Conservation (phyloP, 1,140 invertebrate genomes). For the Colletes gigas region DNA sequence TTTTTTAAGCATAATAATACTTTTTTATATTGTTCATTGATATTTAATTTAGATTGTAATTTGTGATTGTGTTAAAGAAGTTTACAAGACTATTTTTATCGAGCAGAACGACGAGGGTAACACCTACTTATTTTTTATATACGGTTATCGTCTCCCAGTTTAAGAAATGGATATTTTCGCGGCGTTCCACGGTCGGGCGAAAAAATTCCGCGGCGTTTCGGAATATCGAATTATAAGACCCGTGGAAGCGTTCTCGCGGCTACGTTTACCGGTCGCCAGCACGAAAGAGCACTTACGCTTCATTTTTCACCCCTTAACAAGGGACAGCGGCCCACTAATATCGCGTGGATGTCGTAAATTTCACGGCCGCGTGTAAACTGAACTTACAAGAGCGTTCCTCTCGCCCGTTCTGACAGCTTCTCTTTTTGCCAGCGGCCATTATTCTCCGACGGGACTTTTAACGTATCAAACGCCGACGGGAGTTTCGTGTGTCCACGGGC, state of each 20-base stretch:
- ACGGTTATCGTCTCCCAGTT: too few species aligned
- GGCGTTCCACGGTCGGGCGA: too few species aligned
- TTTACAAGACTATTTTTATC: too few species aligned
- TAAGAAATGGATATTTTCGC: too few species aligned
- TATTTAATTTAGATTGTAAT: too few species aligned
- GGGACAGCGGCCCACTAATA: constrained; percentile 30
- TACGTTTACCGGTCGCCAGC: neutral
- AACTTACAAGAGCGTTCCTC: constrained; percentile 4
- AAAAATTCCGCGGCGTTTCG: too few species aligned
- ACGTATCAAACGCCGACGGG: constrained; percentile 20
- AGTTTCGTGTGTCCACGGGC: constrained; percentile 1
- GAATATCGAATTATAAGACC: neutral
- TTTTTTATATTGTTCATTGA: too few species aligned
- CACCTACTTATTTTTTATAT: too few species aligned
- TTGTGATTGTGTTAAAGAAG: too few species aligned
- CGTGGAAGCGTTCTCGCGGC: neutral
- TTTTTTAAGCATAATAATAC: too few species aligned
- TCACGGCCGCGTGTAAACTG: constrained; percentile 28
- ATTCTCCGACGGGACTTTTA: constrained; percentile 10
- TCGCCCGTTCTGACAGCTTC: constrained; percentile 2
- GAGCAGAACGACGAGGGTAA: too few species aligned
- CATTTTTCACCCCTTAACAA: constrained; percentile 44
- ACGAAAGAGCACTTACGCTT: neutral
- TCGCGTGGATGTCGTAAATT: constrained; percentile 42
- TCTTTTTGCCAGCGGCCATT: constrained; percentile 20